Evolutionary conservation across 2,113 vertebrate genomes (phyloP), one percentile per base, ranked within the genome.

Genomic region (Odocoileus hemionus): DNA sequence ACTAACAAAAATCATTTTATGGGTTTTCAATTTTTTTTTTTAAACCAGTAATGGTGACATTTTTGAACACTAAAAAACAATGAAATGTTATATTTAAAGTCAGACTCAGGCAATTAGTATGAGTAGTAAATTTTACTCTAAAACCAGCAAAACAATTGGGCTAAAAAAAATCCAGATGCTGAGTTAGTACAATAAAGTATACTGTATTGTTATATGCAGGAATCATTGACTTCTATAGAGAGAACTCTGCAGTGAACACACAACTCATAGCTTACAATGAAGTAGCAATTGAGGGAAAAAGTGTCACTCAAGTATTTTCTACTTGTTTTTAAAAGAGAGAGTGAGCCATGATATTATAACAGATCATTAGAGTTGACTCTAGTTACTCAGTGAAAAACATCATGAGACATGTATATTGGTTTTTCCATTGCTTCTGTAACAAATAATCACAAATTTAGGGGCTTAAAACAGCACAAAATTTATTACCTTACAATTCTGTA

Each of bases 1-100:
- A 86, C 45, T 86, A 76, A 92, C 67, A 43, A 83, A 86, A 96
- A 39, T 78, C 2, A 96, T 91, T 88, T 97, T 94, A 74, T 74
- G 28, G 6, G 6, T 57, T 96, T 96, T 97, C 45, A 92, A 60
- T 33, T 61, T 50, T 89, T 80, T 89, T 80, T 94, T 78, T 83
- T 6, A 43, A 95, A 94, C 5, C 74, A 33, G 17, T 61, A 52
- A 39, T 58, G 10, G 39, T 91, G 54, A 86, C 4, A 70, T 83
- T 91, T 60, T 89, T 90, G 64, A 87, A 84, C 36, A 88, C 45
- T 70, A 36, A 74, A 90, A 86, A 94, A 61, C 28, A 89, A 79
- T 45, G 89, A 85, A 93, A n/a, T 43, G 54, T 89, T 7, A 67
- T 36, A 86, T 54, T 94, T 94, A 94, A 94, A 96, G 57, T 88